Base-by-base conservation (phyloP, 2,113 vertebrate species). In the Cynocephalus volans region DNA sequence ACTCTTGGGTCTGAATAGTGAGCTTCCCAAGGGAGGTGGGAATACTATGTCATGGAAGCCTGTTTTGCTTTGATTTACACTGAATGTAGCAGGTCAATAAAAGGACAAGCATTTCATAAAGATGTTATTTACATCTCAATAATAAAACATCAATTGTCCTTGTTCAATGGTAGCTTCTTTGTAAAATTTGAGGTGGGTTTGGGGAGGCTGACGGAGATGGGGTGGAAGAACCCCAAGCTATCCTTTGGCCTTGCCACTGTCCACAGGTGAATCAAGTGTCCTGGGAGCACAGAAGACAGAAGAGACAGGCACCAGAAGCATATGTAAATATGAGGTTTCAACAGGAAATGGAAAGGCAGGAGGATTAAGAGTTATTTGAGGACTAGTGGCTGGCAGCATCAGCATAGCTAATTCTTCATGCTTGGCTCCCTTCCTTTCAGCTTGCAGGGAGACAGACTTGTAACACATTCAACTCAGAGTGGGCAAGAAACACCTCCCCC, bases 91-190 rank as follows among this genome's bases (percentile, higher is more conserved):
- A 75, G 33, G 79, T 82, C 24, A 82, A 41, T 83, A 64, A 62
- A 64, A 83, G 26, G 19, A 12, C 18, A 12, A 79, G 52, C 12
- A n/a, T n/a, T 79, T 56, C 90, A 62, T 86, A 67, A 88, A 69
- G 23, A 56, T 62, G 33, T 17, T 73, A 9, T 48, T 88, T 77
- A 10, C 50, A 36, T 62, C 82, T 87, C 60, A 77, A 7, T 60
- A n/a, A 77, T n/a, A 83, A 80, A 88, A 92, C 77, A 65, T 18
- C n/a, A 58, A 26, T 56, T 91, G 12, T 72, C 33, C 69, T 93
- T 88, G 15, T 19, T 5, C 6, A 85, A 24, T 64, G 79, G 13
- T 45, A 62, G 31, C n/a, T 48, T 17, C 31, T 58, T 65, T 72
- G 69, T 65, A 9, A 69, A 86, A 94, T 67, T 48, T 54, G 26